Evolutionary conservation across 2,113 vertebrate genomes (phyloP).

Genomic region (Calyptommatus sinebrachiatus): DNA sequence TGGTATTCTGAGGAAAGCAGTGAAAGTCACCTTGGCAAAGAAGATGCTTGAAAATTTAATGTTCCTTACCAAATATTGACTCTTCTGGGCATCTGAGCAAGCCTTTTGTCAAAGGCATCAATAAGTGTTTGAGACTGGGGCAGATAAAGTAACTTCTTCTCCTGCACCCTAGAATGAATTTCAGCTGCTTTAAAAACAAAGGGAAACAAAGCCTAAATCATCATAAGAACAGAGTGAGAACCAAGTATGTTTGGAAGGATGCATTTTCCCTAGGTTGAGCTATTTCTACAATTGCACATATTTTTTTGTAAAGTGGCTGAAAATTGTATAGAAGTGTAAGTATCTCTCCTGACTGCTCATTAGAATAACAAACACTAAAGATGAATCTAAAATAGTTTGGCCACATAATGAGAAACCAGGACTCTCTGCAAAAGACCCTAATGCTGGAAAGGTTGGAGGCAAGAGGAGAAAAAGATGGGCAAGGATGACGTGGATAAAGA

Average conservation of each 20-base stretch:
- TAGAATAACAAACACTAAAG: too few relatives aligned
- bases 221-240: background rate
- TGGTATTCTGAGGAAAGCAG: background rate
- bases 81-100: conserved; percentile 43
- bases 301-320: too few relatives aligned
- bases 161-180: conserved; percentile 25
- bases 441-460: too few relatives aligned
- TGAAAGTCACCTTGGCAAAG: conserved; percentile 62
- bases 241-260: background rate
- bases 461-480: too few relatives aligned
- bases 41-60: conserved; percentile 64
- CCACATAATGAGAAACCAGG: too few relatives aligned
- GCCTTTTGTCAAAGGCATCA: conserved; percentile 40
- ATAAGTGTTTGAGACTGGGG: conserved; percentile 57
- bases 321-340: too few relatives aligned
- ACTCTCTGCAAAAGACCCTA: too few relatives aligned
- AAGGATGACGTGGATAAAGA: too few relatives aligned
- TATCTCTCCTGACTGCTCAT: too few relatives aligned
- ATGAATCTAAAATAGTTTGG: too few relatives aligned
- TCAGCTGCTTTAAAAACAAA: background rate
- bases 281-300: background rate
- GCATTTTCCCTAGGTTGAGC: background rate
- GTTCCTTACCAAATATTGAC: conserved; percentile 60
- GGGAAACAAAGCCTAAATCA: background rate
- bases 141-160: conserved; percentile 60